Base-by-base conservation (phyloP, 2,888 invertebrate species). In the Drosophila multiciliata region DNA sequence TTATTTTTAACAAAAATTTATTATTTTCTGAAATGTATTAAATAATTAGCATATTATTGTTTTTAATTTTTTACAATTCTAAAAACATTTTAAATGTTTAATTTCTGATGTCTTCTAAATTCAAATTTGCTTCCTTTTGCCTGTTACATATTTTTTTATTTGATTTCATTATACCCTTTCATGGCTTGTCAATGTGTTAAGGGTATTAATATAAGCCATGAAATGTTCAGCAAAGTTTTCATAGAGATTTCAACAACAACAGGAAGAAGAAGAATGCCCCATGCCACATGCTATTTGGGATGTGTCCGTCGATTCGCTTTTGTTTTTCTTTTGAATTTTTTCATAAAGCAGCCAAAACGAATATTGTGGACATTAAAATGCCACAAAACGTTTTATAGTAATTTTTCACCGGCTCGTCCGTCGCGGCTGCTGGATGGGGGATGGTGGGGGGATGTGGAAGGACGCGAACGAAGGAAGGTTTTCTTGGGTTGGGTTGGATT, bases 361-460 rank as follows among this genome's bases (percentile, higher is more conserved):
- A 66, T 84, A 76, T 75, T 75, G 84, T 85, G 84, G 84, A 85
- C 90, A 89, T 90, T 87, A 82, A 89, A 85, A 89, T 91, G 90
- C 91, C 91, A 83, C 91, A 91, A 90, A 90, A 84, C 91, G 90
- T 87, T 86, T 86, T 87, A 91, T 89, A 90, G 90, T 83, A 86
- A 91, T 90, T 90, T 91, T 91, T 80, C 83, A 66, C 40, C 80
- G 66, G 66, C 52, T 49, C 67, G 35, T 35, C 74, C 49, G 50
- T 29, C 60, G 50, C 48, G 45, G 7, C 38, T 40, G 40, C 3
- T 1, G 45, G 45, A 4, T 15, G 26, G 45, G 54, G 60, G 35
- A 42, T 23, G 45, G 4, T 45, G 32, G 45, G 54, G 54, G 60
- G 35, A 42, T 29, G 57, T 12, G 69, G 29, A 58, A 38, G 42